Base-by-base conservation (phyloP, 2,113 vertebrate genomes). In the Myrmophylax atrothorax region DNA sequence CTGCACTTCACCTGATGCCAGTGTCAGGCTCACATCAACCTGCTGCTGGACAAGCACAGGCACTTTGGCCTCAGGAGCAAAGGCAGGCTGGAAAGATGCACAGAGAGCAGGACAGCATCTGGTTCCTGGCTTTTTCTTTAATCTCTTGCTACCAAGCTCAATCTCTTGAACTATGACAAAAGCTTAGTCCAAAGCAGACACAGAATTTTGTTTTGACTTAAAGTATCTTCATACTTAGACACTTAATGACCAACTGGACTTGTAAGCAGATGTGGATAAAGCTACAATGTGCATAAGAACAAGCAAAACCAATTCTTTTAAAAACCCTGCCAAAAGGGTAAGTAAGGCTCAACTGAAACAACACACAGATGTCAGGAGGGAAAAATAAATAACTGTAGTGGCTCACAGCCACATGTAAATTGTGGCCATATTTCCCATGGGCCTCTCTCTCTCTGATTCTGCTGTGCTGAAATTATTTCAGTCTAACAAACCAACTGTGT, bases 321-420 rank as follows among this genome's bases (percentile, higher is more conserved):
- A 93, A 89, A 87, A 26, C 7, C 18, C 18, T 85, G 78, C 93
- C 94, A 93, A 91, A 93, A 86, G 93, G 75, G 75, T 93, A 96
- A 96, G 89, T n/a, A 62, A 87, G 67, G 59, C 93, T 93, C 50
- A 94, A 93, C 8, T 85, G 78, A 93, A 95, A 96, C 64, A 87
- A 76, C 63, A 89, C 58, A 83, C 90, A 97, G 82, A 95, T 96
- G 94, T 95, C 84, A 87, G 50, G 50, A 91, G 85, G 67, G 93
- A 90, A 94, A 91, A 91, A 91, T 76, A 95, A 96, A 29, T 80
- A 93, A 88, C 90, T 52, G 63, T 56, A 90, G 80, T 91, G 93
- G 94, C 89, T 92, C 42, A 75, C 0, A 4, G 89, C 89, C 94
- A 93, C 83, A 81, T 78, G 90, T 52, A 95, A 87, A 78, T 66